phyloP scores from a whole-genome alignment of 2,113 vertebrate genomes.

The Myxocyprinus asiaticus region DNA sequence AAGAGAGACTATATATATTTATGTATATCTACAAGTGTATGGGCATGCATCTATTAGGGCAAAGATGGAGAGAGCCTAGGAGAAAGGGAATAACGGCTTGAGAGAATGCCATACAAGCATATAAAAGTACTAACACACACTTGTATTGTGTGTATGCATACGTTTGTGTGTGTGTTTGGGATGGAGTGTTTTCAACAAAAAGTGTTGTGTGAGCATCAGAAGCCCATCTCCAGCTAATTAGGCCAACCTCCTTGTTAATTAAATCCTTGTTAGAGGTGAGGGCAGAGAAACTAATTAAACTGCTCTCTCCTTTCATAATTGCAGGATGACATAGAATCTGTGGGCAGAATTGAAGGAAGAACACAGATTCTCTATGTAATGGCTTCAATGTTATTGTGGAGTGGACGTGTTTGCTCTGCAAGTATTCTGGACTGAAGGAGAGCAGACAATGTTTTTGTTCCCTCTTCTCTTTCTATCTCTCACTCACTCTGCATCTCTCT shows the following conservation, averaged over 20 bases:
- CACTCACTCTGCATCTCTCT: constrained; percentile 32
- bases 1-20: constrained; percentile 60
- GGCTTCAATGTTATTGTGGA: constrained; percentile 18
- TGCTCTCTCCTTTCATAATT: constrained; percentile 57
- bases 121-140: background rate
- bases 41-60: background rate
- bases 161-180: constrained; percentile 24
- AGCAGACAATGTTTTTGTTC: constrained; percentile 43
- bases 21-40: constrained; percentile 49
- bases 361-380: constrained; percentile 36
- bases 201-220: constrained; percentile 52
- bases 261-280: constrained; percentile 56
- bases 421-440: constrained; percentile 41
- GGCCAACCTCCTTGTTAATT: constrained; percentile 57
- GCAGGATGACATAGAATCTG: constrained; percentile 51
- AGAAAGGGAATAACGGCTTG: background rate
- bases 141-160: background rate
- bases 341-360: constrained; percentile 33
- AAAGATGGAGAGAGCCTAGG: background rate
- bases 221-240: constrained; percentile 57
- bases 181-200: constrained; percentile 54
- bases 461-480: background rate
- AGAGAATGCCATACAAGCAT: background rate
- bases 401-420: constrained; percentile 26
- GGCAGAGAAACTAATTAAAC: constrained; percentile 57